phyloP scores from a whole-genome alignment of 2,888 invertebrate genomes.

The Thera britannica region DNA sequence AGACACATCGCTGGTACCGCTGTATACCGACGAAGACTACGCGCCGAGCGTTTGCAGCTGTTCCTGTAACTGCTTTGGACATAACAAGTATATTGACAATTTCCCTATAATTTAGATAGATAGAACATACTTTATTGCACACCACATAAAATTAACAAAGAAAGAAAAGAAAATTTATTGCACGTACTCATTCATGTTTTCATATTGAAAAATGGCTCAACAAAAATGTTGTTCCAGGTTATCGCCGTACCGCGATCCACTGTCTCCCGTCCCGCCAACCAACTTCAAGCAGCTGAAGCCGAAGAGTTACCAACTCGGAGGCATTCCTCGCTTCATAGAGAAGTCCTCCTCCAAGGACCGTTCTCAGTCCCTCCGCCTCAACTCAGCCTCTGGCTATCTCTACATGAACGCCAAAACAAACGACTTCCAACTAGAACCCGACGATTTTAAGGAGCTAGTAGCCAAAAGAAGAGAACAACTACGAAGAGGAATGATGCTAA shows the following conservation, averaged over 20 bases:
- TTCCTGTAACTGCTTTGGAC: conserved; percentile 78
- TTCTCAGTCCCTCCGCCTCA: conserved; percentile 75
- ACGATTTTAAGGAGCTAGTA: conserved; percentile 78
- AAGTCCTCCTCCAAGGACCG: conserved; percentile 68
- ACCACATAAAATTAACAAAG: no score
- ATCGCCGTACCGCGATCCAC: conserved; percentile 73
- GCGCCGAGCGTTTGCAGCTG: conserved; percentile 81
- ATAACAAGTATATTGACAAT: conserved; percentile 64
- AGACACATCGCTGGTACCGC: conserved; percentile 70
- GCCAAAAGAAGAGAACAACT: conserved; percentile 76
- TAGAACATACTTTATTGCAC: no score
- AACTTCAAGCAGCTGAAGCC: conserved; percentile 72
- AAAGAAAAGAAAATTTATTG: no score
- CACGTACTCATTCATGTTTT: no score
- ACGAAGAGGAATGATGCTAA: conserved; percentile 73
- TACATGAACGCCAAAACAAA: conserved; percentile 81
- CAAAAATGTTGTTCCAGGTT: conserved; percentile 52
- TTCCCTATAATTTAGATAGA: no score
- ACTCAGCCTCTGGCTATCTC: conserved; percentile 79
- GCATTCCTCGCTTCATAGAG: conserved; percentile 75
- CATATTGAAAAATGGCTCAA: neutral
- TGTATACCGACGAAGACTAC: conserved; percentile 76
- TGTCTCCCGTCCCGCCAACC: conserved; percentile 75
- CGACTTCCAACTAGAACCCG: conserved; percentile 78
- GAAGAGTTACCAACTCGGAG: conserved; percentile 65